phyloP scores from a whole-genome alignment of 2,113 vertebrate species.

The Leucosticte australis region DNA sequence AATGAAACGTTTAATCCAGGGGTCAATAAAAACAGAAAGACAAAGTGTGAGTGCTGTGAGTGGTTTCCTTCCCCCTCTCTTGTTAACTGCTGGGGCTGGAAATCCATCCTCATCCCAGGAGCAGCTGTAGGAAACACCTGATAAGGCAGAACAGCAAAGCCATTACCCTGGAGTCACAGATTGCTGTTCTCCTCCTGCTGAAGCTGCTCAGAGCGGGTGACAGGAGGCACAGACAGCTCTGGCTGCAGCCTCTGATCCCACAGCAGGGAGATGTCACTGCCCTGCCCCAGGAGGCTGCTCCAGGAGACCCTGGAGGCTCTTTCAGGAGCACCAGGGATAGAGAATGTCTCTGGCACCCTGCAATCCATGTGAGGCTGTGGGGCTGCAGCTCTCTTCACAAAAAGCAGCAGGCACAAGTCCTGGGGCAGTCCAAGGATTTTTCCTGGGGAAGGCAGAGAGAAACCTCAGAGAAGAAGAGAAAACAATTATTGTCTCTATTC shows the following conservation, averaged over 20 bases:
- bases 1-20: fast-evolving
- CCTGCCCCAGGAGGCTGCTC: not conserved
- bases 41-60: no score
- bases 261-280: not conserved
- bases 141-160: not conserved
- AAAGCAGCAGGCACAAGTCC: no score
- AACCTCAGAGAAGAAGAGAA: no score
- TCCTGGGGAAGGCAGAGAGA: no score
- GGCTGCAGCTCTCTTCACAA: no score
- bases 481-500: no score
- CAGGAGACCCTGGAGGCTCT: not conserved
- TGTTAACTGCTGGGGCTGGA: not conserved
- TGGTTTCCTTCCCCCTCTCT: not conserved
- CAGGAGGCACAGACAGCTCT: not conserved
- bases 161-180: not conserved
- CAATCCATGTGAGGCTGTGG: fast-evolving
- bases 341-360: not conserved
- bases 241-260: not conserved
- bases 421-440: no score
- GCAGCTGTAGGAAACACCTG: not conserved
- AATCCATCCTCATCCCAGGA: not conserved
- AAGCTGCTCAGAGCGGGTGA: not conserved
- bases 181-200: not conserved
- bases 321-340: not conserved
- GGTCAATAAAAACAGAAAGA: not conserved